These are phyloP conservation scores for Dryadula phaetusa DNA, from an alignment of 2,888 invertebrate species.

Conservation along the genomic window DNA sequence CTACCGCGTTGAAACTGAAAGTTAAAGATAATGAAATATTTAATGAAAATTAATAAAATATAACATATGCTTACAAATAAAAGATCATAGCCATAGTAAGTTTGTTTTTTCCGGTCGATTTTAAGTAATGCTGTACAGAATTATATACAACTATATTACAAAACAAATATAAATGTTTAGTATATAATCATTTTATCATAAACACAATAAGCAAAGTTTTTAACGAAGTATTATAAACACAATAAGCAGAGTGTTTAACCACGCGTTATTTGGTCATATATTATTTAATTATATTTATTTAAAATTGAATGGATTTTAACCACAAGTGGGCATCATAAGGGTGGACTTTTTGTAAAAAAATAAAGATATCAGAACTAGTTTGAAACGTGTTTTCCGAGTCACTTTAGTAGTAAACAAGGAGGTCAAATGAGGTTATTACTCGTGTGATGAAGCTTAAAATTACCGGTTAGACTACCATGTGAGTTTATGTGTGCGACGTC, in stretches of 20 bases:
- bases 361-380: slow-evolving; percentile 54
- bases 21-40: too few species aligned
- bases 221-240: too few species aligned
- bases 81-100: not conserved
- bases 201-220: too few species aligned
- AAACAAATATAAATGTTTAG: not conserved
- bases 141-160: not conserved
- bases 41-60: not conserved
- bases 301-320: too few species aligned
- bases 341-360: too few species aligned
- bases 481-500: slow-evolving; percentile 60
- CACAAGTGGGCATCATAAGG: too few species aligned
- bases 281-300: too few species aligned
- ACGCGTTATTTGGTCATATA: not conserved
- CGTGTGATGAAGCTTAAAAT: slow-evolving; percentile 55
- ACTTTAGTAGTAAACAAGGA: slow-evolving; percentile 46
- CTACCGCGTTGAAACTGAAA: slow-evolving; percentile 80
- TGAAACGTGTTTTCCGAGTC: slow-evolving; percentile 56
- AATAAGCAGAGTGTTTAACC: too few species aligned
- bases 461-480: slow-evolving; percentile 76
- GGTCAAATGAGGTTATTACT: slow-evolving; percentile 73
- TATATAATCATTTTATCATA: too few species aligned
- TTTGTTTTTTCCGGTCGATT: not conserved
- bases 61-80: not conserved
- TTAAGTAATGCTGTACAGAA: not conserved